phyloP scores from a whole-genome alignment of 2,797 vertebrate species.

The Lithobates pipiens region DNA sequence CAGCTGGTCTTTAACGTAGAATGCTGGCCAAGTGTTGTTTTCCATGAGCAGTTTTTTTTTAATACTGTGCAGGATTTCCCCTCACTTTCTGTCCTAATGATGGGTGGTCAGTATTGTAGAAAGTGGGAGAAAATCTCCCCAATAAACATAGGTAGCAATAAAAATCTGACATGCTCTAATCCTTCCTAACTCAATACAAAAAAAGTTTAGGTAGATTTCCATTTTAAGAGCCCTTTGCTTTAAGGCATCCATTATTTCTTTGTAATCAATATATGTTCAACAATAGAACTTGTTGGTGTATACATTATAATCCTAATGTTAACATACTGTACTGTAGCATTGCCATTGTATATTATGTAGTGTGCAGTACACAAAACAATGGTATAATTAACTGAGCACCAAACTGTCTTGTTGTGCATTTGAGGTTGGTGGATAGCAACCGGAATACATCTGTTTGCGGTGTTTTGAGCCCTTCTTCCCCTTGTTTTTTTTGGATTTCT shows the following conservation, averaged over 20 bases:
- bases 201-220: background rate
- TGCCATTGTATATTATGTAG: background rate
- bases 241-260: background rate
- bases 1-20: no score
- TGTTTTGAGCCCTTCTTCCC: slow-evolving; percentile 67
- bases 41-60: no score
- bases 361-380: background rate
- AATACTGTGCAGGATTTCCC: background rate
- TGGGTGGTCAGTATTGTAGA: no score
- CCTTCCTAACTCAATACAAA: background rate
- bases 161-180: no score
- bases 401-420: background rate
- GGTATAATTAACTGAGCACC: background rate
- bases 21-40: no score
- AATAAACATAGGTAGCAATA: background rate
- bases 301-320: background rate
- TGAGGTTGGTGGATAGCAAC: slow-evolving; percentile 64
- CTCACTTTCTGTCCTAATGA: no score
- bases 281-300: background rate
- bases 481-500: slow-evolving; percentile 73
- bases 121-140: no score
- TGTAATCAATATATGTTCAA: background rate
- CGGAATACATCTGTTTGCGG: slow-evolving; percentile 61
- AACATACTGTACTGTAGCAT: background rate
- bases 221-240: background rate